Conservation (phyloP, 2,888 invertebrate genomes). For the Thera obeliscata region DNA sequence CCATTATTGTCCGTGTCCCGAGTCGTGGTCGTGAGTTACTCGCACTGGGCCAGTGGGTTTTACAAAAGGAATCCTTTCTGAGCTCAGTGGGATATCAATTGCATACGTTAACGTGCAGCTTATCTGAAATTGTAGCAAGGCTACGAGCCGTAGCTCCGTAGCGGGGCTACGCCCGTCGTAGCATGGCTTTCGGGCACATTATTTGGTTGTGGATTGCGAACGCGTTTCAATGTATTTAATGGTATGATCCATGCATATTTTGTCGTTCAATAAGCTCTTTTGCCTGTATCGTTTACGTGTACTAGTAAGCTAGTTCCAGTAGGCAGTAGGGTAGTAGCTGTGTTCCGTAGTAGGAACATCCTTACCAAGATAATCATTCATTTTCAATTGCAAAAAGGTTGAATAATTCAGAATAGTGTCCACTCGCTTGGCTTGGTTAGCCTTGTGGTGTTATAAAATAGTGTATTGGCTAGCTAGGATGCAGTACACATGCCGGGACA, state of each 20-base stretch:
- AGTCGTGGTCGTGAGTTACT: conserved; percentile 72
- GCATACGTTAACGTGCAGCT: conserved; percentile 42
- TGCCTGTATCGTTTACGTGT: too few species aligned
- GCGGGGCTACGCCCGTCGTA: conserved; percentile 1
- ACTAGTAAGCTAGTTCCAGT: too few species aligned
- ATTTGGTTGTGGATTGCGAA: neutral
- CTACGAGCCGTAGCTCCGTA: conserved; percentile 20
- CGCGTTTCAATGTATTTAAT: neutral
- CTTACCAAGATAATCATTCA: too few species aligned
- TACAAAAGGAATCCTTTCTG: conserved; percentile 69
- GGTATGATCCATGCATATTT: too few species aligned
- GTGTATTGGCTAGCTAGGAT: neutral
- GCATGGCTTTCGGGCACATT: conserved; percentile 6
- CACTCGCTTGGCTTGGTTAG: neutral
- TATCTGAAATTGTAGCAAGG: conserved; percentile 29
- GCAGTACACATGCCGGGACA: conserved; percentile 20
- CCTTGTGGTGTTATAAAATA: neutral
- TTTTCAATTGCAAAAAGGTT: neutral
- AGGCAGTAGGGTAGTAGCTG: too few species aligned
- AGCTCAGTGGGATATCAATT: conserved; percentile 49
- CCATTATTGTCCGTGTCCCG: conserved; percentile 78
- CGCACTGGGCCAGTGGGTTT: conserved; percentile 76
- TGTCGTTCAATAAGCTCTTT: too few species aligned
- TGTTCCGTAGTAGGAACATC: too few species aligned
- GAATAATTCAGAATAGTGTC: neutral